phyloP scores from a whole-genome alignment of 2,113 vertebrate species.

The Rhabdomys dilectus region DNA sequence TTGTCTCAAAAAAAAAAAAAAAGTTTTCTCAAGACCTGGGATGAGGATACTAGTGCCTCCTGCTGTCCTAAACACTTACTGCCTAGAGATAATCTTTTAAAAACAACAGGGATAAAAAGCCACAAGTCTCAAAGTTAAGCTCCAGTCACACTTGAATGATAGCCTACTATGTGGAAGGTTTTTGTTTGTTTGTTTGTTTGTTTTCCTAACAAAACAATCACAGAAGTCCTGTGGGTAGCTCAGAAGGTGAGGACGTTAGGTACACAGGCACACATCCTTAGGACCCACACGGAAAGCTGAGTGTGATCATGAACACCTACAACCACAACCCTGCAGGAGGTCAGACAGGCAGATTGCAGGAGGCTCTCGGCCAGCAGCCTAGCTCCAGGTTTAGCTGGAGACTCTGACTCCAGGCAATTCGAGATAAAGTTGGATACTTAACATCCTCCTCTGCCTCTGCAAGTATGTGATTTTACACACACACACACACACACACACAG shows the following conservation, averaged over 20 bases:
- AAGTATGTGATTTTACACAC: neutral
- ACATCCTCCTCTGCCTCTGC: neutral
- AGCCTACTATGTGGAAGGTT: neutral
- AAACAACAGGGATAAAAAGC: conserved; percentile 42
- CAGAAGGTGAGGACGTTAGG: neutral
- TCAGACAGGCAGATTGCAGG: neutral
- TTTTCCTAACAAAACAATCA: too few relatives aligned
- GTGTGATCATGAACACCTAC: neutral
- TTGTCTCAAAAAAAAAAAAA: neutral
- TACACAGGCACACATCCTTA: neutral
- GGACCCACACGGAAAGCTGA: neutral
- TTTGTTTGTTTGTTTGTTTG: too few relatives aligned
- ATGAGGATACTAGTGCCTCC: neutral
- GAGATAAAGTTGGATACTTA: neutral
- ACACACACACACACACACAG: neutral
- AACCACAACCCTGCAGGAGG: neutral
- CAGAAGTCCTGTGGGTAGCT: neutral
- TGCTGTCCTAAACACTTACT: neutral
- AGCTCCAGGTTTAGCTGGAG: neutral
- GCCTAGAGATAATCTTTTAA: conserved; percentile 43
- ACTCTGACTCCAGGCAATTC: neutral
- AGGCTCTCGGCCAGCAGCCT: neutral
- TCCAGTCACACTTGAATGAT: conserved; percentile 23
- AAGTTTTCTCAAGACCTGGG: neutral
- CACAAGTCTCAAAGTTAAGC: conserved; percentile 1